These are phyloP conservation scores for Tretioscincus oriximinensis DNA, from an alignment of 2,113 vertebrate genomes.

Conservation along the genomic window DNA sequence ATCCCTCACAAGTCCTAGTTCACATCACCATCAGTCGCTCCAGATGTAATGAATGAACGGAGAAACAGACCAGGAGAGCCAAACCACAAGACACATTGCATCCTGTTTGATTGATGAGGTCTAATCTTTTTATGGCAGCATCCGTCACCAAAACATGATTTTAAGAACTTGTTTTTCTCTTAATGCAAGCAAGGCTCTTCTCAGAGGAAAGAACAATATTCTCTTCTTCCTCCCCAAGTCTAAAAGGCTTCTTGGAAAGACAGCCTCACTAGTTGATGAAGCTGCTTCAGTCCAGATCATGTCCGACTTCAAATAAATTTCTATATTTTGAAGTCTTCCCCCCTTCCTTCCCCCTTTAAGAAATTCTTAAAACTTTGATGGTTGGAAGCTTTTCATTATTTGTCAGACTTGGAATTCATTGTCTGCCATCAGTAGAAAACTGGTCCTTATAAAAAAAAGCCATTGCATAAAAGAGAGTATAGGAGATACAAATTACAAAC, in stretches of 20 bases:
- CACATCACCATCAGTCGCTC: background rate
- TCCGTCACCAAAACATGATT: constrained; percentile 2
- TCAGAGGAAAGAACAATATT: background rate
- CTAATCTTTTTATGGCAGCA: background rate
- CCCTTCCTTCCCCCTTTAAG: background rate
- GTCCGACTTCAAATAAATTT: background rate
- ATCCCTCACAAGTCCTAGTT: too few species aligned
- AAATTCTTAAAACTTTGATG: background rate
- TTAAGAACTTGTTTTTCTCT: background rate
- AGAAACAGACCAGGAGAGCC: background rate
- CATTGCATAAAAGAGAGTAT: too few species aligned
- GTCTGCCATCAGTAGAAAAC: too few species aligned
- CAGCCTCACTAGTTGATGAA: background rate
- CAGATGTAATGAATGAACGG: background rate
- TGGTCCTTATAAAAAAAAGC: too few species aligned
- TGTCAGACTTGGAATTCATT: too few species aligned
- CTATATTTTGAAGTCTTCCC: background rate
- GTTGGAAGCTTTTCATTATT: background rate
- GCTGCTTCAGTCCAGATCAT: too few species aligned
- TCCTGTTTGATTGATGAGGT: constrained; percentile 15
- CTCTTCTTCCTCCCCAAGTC: too few species aligned
- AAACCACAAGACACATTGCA: background rate
- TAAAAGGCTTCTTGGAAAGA: too few species aligned
- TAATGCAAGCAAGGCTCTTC: background rate
- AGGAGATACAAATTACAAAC: too few species aligned